Evolutionary conservation across 2,797 vertebrate species (phyloP).

Genomic region (Parauchenoglanis ngamensis): DNA sequence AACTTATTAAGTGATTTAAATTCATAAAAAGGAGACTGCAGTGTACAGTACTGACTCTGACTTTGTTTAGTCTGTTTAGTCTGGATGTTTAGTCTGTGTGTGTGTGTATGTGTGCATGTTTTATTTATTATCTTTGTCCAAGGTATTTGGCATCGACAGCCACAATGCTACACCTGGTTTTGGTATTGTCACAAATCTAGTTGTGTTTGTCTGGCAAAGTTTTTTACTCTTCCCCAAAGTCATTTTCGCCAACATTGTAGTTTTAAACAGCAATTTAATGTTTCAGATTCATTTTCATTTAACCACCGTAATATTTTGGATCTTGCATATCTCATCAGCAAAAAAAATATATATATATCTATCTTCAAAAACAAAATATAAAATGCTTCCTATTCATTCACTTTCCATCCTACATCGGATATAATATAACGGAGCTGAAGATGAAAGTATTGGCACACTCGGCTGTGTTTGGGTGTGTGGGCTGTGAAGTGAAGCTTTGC

Average conservation of each 20-base stretch:
- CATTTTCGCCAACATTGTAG: not conserved
- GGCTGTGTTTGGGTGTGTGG: constrained; percentile 5
- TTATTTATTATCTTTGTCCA: not conserved
- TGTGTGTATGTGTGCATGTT: not conserved
- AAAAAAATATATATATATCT: too few species aligned
- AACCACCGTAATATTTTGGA: not conserved
- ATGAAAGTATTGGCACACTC: constrained; percentile 14
- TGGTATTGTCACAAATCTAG: not conserved
- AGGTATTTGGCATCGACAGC: not conserved
- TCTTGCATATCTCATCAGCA: not conserved
- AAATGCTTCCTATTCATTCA: not conserved
- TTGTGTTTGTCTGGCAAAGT: not conserved
- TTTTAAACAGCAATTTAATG: not conserved
- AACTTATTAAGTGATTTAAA: not conserved
- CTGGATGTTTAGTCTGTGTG: not conserved
- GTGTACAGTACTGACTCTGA: not conserved
- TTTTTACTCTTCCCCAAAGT: not conserved
- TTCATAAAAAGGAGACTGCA: too few species aligned
- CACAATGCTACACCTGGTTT: not conserved
- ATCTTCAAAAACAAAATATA: not conserved
- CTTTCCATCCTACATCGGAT: not conserved
- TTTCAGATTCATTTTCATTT: not conserved
- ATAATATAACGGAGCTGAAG: not conserved
- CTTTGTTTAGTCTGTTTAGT: not conserved
- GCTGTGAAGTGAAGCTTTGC: not conserved